Percentiles rank a stretch among this genome's conserved stretches.
These are phyloP conservation scores for Paratrypauchen microcephalus DNA, from an alignment of 2,797 vertebrate species.

Conservation along the genomic window DNA sequence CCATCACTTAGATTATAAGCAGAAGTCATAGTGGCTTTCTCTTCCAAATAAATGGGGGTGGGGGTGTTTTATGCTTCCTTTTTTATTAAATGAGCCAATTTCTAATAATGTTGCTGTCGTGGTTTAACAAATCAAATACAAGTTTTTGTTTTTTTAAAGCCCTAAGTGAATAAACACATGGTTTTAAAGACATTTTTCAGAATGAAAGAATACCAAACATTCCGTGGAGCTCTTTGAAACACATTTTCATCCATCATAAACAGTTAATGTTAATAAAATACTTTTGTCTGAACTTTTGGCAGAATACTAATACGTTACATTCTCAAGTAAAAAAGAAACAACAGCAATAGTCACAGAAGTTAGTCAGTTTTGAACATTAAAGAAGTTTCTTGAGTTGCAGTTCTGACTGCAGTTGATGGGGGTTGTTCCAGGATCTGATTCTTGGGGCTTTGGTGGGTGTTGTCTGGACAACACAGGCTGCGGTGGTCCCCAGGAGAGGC, in stretches of 20 bases:
- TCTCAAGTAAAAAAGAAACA: no score
- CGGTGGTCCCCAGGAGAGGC: conserved; percentile 20
- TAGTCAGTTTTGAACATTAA: not conserved
- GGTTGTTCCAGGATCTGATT: conserved; percentile 47
- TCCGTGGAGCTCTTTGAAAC: no score
- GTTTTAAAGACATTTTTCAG: no score
- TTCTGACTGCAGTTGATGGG: not conserved
- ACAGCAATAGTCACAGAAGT: no score
- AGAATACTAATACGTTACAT: no score
- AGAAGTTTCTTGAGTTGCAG: not conserved
- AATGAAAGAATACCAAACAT: not conserved
- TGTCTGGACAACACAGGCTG: conserved; percentile 56
- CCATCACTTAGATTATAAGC: not conserved
- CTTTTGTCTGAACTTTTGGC: no score
- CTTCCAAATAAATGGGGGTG: not conserved
- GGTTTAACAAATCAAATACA: no score
- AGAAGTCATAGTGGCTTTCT: not conserved
- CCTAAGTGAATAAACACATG: no score
- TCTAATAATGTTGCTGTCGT: not conserved
- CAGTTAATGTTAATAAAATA: no score
- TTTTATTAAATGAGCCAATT: not conserved
- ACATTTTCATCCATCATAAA: no score
- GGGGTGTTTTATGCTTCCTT: not conserved
- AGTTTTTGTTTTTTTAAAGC: no score
- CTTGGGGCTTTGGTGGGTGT: conserved; percentile 46